phyloP scores from a whole-genome alignment of 2,113 vertebrate species.

The Tautogolabrus adspersus region DNA sequence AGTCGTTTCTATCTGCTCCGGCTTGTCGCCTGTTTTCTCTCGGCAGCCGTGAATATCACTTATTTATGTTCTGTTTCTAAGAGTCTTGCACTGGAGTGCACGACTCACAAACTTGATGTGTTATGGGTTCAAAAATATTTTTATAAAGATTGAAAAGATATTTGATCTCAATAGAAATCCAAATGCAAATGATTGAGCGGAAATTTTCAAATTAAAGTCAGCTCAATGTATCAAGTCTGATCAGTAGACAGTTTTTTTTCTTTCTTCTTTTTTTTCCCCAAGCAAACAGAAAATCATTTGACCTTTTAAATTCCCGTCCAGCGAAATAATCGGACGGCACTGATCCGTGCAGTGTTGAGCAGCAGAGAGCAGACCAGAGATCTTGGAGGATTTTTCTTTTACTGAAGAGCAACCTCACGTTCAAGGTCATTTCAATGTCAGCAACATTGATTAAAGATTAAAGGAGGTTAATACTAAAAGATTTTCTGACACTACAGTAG shows the following conservation, averaged over 20 bases:
- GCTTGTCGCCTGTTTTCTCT: neutral
- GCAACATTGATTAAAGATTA: neutral
- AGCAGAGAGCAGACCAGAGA: neutral
- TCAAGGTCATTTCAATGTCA: neutral
- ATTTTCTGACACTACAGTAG: neutral
- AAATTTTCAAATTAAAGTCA: neutral
- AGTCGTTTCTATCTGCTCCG: neutral
- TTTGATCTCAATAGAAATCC: neutral
- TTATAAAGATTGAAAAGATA: neutral
- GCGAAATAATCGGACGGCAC: neutral
- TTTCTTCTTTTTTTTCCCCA: neutral
- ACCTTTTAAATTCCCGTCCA: neutral
- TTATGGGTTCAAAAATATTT: neutral
- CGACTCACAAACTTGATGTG: neutral
- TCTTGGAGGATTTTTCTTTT: neutral
- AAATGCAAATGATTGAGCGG: neutral
- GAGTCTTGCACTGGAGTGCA: neutral
- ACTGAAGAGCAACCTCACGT: neutral
- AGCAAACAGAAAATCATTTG: neutral
- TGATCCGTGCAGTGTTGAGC: neutral
- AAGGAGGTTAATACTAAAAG: neutral
- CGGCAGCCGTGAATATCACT: neutral
- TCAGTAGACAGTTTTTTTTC: neutral
- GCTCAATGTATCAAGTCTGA: neutral
- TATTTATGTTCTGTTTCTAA: neutral